Evolutionary conservation across 2,888 invertebrate species (phyloP).

Genomic region (Ormyrus rosae): DNA sequence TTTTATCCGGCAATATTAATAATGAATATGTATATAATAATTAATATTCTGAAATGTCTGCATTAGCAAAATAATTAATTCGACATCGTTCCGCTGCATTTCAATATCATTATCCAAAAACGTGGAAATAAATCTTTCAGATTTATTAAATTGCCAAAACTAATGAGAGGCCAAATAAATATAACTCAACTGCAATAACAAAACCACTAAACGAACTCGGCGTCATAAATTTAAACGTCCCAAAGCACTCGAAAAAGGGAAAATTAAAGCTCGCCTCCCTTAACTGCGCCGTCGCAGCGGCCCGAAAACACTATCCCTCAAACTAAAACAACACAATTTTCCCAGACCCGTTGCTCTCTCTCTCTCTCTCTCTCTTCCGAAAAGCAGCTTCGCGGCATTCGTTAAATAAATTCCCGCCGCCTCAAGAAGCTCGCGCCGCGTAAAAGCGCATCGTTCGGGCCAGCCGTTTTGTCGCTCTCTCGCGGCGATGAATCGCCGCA

Average conservation of each 20-base stretch:
- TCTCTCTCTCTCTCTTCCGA: too few species aligned
- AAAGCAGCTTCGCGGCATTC: not conserved
- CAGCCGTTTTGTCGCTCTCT: conserved; percentile 1
- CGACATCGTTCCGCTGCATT: too few species aligned
- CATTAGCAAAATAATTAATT: not conserved
- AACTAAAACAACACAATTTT: conserved; percentile 2
- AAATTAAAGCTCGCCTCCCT: not conserved
- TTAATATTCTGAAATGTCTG: too few species aligned
- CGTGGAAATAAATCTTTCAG: too few species aligned
- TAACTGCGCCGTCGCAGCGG: not conserved
- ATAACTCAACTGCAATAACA: too few species aligned
- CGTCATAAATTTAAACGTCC: too few species aligned
- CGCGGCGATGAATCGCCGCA: not conserved
- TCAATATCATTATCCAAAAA: too few species aligned
- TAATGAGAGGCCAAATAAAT: too few species aligned
- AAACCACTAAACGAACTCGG: too few species aligned
- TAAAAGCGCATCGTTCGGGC: conserved; percentile 2
- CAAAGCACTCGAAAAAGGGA: not conserved
- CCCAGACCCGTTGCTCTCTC: not conserved
- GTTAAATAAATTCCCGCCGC: conserved; percentile 38
- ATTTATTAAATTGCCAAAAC: too few species aligned
- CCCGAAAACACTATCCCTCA: not conserved
- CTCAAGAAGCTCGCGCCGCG: not conserved
- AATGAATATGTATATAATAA: too few species aligned
- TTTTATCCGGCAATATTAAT: too few species aligned